Evolutionary conservation across 1,140 invertebrate genomes (phyloP).

Genomic region (Pseudoatta argentina): DNA sequence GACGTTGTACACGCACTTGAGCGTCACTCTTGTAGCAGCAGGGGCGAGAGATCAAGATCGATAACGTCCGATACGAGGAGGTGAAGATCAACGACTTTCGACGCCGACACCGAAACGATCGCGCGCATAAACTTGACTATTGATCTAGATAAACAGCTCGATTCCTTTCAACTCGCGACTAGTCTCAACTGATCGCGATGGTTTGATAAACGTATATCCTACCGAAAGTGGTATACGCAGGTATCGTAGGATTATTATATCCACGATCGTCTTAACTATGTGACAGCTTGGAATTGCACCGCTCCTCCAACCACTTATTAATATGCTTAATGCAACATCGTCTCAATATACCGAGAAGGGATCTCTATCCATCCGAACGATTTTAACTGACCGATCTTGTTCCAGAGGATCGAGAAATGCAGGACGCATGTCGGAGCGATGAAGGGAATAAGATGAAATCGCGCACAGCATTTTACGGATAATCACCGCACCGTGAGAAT

Average conservation of each 20-base stretch:
- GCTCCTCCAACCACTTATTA: conserved; percentile 28
- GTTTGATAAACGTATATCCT: conserved; percentile 23
- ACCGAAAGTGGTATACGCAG: conserved; percentile 34
- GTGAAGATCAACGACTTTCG: conserved; percentile 61
- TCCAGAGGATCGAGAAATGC: conserved; percentile 26
- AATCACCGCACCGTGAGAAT: conserved; percentile 69
- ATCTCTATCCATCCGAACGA: conserved; percentile 32
- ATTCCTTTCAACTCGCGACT: conserved; percentile 32
- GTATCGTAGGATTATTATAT: conserved; percentile 36
- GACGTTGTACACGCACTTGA: conserved; percentile 59
- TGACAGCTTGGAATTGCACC: conserved; percentile 35
- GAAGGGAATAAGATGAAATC: conserved; percentile 39
- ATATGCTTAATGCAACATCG: conserved; percentile 41
- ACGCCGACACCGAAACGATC: conserved; percentile 44
- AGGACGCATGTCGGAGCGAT: conserved; percentile 17
- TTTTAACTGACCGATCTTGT: conserved; percentile 36
- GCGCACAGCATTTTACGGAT: conserved; percentile 13
- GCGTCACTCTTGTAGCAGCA: conserved; percentile 13
- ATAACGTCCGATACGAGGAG: conserved; percentile 48
- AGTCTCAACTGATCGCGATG: conserved; percentile 4
- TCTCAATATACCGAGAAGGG: background rate
- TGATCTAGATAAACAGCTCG: conserved; percentile 57
- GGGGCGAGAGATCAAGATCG: conserved; percentile 57
- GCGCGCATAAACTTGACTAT: conserved; percentile 44
- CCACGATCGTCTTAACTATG: conserved; percentile 46